These are phyloP conservation scores for Ornithoptera priamus DNA, from an alignment of 2,888 invertebrate genomes.

Conservation along the genomic window DNA sequence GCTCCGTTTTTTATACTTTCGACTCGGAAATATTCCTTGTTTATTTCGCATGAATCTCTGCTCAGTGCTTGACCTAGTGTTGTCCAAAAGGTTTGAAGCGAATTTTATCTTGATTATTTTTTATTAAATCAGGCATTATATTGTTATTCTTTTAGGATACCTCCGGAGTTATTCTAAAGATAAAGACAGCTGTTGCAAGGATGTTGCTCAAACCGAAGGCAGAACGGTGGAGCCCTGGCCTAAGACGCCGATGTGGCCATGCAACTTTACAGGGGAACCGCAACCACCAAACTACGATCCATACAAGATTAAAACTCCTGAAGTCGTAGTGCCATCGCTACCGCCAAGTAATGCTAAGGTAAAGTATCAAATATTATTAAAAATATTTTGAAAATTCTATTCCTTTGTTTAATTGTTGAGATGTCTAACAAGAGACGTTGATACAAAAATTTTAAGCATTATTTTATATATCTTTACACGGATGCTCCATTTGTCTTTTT, in stretches of 20 bases:
- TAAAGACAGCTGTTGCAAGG: slow-evolving; percentile 49
- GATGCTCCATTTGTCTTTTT: too few relatives aligned
- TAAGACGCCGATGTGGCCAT: slow-evolving; percentile 54
- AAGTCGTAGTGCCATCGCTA: slow-evolving; percentile 62
- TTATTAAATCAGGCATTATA: background rate
- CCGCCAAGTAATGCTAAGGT: slow-evolving; percentile 68
- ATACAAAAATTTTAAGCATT: background rate
- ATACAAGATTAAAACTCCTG: slow-evolving; percentile 67
- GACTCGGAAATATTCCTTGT: too few relatives aligned
- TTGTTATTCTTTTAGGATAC: slow-evolving; percentile 38
- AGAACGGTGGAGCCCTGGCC: slow-evolving; percentile 62
- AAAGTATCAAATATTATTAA: slow-evolving; percentile 26
- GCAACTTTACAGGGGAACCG: slow-evolving; percentile 52
- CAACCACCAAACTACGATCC: slow-evolving; percentile 68
- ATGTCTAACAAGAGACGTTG: background rate
- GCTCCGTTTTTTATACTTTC: too few relatives aligned
- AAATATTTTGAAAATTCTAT: background rate
- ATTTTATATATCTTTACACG: too few relatives aligned
- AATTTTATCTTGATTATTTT: too few relatives aligned
- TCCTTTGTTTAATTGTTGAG: background rate
- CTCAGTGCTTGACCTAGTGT: too few relatives aligned
- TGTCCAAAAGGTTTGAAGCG: too few relatives aligned
- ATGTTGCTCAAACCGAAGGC: slow-evolving; percentile 52
- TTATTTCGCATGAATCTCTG: too few relatives aligned
- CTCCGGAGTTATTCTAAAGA: slow-evolving; percentile 47